Evolutionary conservation across 1,140 invertebrate genomes (phyloP).

Genomic region (Zaprionus ghesquierei): DNA sequence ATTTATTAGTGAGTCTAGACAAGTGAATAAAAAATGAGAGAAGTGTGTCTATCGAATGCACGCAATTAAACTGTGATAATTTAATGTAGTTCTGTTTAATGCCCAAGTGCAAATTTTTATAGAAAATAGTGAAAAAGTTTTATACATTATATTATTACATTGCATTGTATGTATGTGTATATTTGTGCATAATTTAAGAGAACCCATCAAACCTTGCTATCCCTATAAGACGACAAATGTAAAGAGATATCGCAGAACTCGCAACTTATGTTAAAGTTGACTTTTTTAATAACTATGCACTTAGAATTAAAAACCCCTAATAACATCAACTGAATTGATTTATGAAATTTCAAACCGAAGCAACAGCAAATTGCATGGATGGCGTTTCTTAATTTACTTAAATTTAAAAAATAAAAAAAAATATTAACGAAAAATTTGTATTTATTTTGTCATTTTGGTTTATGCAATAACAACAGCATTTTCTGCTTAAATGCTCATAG

Average conservation of each 20-base stretch:
- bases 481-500: neutral
- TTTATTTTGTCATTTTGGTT: constrained; percentile 39
- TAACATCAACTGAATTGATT: constrained; percentile 19
- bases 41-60: constrained; percentile 73
- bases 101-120: constrained; percentile 61
- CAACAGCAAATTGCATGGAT: constrained; percentile 4
- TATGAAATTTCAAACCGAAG: constrained; percentile 9
- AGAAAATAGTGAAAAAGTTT: constrained; percentile 64
- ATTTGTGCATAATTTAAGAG: constrained; percentile 61
- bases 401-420: constrained; percentile 20
- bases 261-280: neutral
- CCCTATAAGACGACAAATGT: neutral
- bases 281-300: constrained; percentile 38
- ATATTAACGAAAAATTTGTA: constrained; percentile 2
- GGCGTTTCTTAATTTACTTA: constrained; percentile 3
- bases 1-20: constrained; percentile 18
- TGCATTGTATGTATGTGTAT: constrained; percentile 40
- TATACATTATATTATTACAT: constrained; percentile 42
- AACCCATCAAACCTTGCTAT: constrained; percentile 6
- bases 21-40: constrained; percentile 15
- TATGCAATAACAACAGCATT: constrained; percentile 26
- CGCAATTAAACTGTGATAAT: constrained; percentile 81
- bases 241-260: neutral
- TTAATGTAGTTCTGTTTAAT: constrained; percentile 52
- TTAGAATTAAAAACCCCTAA: constrained; percentile 48